Conservation (phyloP, 2,888 invertebrate genomes). For the Amitus sp. region DNA sequence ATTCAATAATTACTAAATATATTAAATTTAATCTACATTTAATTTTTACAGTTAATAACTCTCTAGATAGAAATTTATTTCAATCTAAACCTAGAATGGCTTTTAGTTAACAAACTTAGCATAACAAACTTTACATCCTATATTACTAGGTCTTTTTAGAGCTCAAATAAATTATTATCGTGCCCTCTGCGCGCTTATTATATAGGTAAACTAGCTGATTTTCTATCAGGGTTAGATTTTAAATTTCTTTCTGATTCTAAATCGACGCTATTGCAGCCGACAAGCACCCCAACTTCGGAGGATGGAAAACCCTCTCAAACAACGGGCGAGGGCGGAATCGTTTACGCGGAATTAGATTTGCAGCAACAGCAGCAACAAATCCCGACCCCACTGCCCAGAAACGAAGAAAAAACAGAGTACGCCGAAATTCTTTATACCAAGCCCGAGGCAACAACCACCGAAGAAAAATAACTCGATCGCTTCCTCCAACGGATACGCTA, state of each 20-base stretch:
- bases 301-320: slow-evolving; percentile 41
- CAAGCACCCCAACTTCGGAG: slow-evolving; percentile 27
- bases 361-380: slow-evolving; percentile 56
- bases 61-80: too few relatives aligned
- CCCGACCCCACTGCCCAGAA: slow-evolving; percentile 56
- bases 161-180: too few relatives aligned
- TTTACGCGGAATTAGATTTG: slow-evolving; percentile 62
- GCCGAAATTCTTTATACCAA: slow-evolving; percentile 84
- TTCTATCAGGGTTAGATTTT: too few relatives aligned
- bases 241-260: not conserved
- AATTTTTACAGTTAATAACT: too few relatives aligned
- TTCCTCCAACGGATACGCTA: not conserved
- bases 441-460: slow-evolving; percentile 54
- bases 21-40: too few relatives aligned
- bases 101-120: too few relatives aligned
- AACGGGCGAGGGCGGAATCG: slow-evolving; percentile 54
- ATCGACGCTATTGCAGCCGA: slow-evolving; percentile 17
- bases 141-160: too few relatives aligned
- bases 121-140: too few relatives aligned
- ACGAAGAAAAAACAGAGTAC: slow-evolving; percentile 78
- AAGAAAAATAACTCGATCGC: slow-evolving; percentile 41
- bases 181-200: too few relatives aligned
- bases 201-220: too few relatives aligned
- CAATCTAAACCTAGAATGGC: too few relatives aligned
- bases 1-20: too few relatives aligned